Percentiles rank a stretch among this genome's conserved stretches.
phyloP scores from a whole-genome alignment of 2,113 vertebrate genomes.

The Clinocottus analis region DNA sequence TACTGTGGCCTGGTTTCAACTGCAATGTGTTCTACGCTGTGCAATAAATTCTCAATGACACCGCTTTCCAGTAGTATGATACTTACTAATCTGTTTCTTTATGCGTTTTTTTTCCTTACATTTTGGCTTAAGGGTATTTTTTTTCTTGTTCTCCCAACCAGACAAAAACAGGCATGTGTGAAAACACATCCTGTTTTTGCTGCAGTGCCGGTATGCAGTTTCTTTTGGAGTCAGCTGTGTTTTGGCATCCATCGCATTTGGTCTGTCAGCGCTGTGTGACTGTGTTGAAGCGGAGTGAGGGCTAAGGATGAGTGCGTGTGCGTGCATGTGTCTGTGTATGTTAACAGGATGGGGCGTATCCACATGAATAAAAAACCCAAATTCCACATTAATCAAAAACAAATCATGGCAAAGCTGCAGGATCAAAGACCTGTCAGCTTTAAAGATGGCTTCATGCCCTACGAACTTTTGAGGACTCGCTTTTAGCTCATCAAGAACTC shows the following conservation, averaged over 20 bases:
- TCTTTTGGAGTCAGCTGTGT: constrained; percentile 31
- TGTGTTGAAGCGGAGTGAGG: constrained; percentile 20
- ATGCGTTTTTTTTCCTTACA: constrained; percentile 2
- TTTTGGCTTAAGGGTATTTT: constrained; percentile 39
- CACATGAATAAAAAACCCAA: constrained; percentile 63
- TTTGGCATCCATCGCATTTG: constrained; percentile 29
- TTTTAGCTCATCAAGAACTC: constrained; percentile 51
- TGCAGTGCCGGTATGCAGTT: constrained; percentile 10
- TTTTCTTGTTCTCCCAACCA: constrained; percentile 38
- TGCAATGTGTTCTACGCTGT: neutral
- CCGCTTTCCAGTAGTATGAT: constrained; percentile 27
- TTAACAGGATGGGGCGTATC: constrained; percentile 8
- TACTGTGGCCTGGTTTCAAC: constrained; percentile 12
- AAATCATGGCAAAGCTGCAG: constrained; percentile 67
- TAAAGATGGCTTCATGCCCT: constrained; percentile 54
- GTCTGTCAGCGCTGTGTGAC: constrained; percentile 49
- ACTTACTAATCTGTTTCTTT: constrained; percentile 19
- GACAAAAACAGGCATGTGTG: constrained; percentile 24
- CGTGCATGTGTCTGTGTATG: constrained; percentile 6
- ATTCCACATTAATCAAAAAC: constrained; percentile 72
- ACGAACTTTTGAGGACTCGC: constrained; percentile 49
- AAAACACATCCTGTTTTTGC: constrained; percentile 14
- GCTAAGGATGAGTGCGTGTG: constrained; percentile 14
- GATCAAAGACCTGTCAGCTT: constrained; percentile 73
- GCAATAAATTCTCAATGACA: constrained; percentile 29